phyloP scores from a whole-genome alignment of 1,140 invertebrate species.

The Mercenaria mercenaria region DNA sequence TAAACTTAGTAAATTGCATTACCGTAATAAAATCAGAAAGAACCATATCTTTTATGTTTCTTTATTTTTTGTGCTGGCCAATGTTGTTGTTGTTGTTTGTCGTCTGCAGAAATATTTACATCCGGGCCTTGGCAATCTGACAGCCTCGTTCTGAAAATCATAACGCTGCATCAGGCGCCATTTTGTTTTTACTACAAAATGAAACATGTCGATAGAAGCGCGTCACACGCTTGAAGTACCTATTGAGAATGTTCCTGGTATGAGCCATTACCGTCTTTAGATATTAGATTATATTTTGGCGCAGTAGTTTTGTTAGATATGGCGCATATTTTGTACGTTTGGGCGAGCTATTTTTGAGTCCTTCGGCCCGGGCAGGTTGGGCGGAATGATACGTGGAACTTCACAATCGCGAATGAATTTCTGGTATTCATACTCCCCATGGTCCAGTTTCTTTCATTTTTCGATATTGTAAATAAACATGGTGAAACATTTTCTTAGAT shows the following conservation, averaged over 20 bases:
- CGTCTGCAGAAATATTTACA: constrained; percentile 61
- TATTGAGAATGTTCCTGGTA: constrained; percentile 82
- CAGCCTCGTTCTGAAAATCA: constrained; percentile 69
- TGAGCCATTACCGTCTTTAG: constrained; percentile 27
- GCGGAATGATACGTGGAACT: constrained; percentile 78
- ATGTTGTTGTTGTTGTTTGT: background rate
- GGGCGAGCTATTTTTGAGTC: constrained; percentile 71
- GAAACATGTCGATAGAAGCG: constrained; percentile 82
- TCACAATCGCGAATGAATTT: constrained; percentile 42
- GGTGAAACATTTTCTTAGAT: background rate
- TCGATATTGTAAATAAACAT: background rate
- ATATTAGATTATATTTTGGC: background rate
- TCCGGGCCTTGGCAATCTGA: constrained; percentile 59
- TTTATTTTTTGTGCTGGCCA: too few species aligned
- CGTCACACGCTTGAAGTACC: constrained; percentile 79
- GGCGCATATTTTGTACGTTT: background rate
- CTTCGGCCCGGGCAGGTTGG: constrained; percentile 59
- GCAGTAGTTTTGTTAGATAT: background rate
- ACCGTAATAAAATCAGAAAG: too few species aligned
- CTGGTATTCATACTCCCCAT: constrained; percentile 46
- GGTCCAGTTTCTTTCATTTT: background rate
- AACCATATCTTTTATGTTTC: too few species aligned
- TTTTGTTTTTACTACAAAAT: constrained; percentile 80
- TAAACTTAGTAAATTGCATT: too few species aligned
- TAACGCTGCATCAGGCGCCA: constrained; percentile 74